Base-by-base conservation (phyloP, 2,113 vertebrate species). In the Scolopax mira region DNA sequence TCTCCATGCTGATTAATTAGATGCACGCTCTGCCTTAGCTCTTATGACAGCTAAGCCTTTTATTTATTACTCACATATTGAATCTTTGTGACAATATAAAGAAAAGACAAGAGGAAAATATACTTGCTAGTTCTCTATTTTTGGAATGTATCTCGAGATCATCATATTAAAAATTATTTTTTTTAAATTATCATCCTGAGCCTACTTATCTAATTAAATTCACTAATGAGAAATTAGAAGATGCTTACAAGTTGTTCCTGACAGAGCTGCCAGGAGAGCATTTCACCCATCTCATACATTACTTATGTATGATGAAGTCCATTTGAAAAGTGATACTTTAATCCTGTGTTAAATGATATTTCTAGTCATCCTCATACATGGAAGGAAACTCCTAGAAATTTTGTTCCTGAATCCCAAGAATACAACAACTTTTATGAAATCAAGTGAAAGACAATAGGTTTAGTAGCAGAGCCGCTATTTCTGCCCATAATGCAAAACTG, bases 1-100 rank as follows among this genome's bases (percentile, higher is more conserved):
- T 65, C 86, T 79, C 48, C 2, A 13, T 15, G 55, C 73, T 89
- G 93, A 97, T 96, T 96, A 96, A 97, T 96, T 91, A 94, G 81
- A 72, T 64, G 66, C 49, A 75, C 39, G 44, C 54, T 81, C 55
- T 95, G 69, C 79, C 81, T 72, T 54, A 89, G 80, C 55, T 81
- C 64, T 92, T 51, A 48, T 7, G 39, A 80, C 57, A 96, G 51
- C 31, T n/a, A 64, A 69, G 73, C 27, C 64, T 61, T 81, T 75
- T 23, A 49, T 75, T 92, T 54, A 31, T 81, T 82, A 75, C 41
- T 90, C 65, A 39, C 46, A 58, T 46, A 70, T 16, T 78, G 42
- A 79, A 83, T 93, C 67, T 80, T 51, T n/a, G 42, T 70, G 71
- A 51, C 64, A 77, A 61, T 15, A 57, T 33, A 48, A 35, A 82